Conservation (phyloP, 2,797 vertebrate genomes). For the Aselliscus stoliczkanus region DNA sequence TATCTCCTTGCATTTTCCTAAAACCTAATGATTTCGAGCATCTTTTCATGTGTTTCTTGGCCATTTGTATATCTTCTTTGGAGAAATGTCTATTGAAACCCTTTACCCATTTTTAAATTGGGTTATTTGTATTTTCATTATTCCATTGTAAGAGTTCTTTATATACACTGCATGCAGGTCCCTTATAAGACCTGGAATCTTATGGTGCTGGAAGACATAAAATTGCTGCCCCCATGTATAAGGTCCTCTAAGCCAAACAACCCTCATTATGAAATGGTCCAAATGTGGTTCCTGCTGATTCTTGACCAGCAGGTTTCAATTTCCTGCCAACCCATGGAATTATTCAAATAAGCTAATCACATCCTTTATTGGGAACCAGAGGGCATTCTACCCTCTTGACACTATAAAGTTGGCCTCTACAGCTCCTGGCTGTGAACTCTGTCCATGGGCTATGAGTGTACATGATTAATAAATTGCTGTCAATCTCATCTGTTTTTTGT, state of each 20-base stretch:
- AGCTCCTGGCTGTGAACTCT: not conserved
- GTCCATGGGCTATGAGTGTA: not conserved
- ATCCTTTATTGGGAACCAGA: not conserved
- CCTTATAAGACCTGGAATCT: not conserved
- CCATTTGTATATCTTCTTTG: not conserved
- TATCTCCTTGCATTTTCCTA: not conserved
- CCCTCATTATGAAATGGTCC: not conserved
- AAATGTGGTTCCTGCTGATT: not conserved
- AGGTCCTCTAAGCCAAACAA: not conserved
- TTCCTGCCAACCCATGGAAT: not conserved
- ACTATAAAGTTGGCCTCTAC: not conserved
- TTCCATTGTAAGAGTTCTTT: not conserved
- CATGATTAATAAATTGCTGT: not conserved
- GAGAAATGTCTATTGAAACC: not conserved
- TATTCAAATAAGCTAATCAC: not conserved
- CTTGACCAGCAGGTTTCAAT: not conserved
- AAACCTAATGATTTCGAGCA: not conserved
- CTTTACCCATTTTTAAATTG: not conserved
- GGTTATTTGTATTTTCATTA: conserved; percentile 1
- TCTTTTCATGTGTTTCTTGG: not conserved
- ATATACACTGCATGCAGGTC: not conserved
- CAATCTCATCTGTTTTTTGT: not conserved
- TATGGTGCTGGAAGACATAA: no score
- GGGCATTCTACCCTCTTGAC: not conserved
- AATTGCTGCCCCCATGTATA: not conserved